Conservation (phyloP, 2,113 vertebrate genomes). For the Abramis brama region DNA sequence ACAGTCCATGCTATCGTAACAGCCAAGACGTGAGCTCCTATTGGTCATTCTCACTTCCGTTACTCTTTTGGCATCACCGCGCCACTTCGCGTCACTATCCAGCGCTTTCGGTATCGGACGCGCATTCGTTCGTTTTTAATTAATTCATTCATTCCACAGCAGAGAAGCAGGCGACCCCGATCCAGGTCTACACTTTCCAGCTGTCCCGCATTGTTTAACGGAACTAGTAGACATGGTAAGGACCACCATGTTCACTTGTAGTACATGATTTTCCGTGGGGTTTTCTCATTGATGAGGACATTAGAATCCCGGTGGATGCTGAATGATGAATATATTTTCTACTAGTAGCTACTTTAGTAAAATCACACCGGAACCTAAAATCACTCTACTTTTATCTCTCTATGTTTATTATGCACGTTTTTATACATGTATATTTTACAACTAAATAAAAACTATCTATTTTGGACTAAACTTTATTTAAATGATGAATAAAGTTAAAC, state of each 20-base stretch:
- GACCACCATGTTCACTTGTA: not conserved
- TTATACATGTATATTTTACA: not conserved
- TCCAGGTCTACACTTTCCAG: not conserved
- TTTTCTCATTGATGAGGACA: not conserved
- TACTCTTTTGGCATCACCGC: slow-evolving; percentile 20
- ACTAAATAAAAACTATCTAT: not conserved
- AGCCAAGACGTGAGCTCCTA: slow-evolving; percentile 5
- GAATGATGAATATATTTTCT: not conserved
- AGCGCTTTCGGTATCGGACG: not conserved
- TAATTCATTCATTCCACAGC: slow-evolving; percentile 1
- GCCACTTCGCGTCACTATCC: slow-evolving; percentile 33
- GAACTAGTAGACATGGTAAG: slow-evolving; percentile 26
- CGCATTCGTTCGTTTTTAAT: not conserved
- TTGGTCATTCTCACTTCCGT: slow-evolving; percentile 35
- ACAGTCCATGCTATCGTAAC: slow-evolving; percentile 22
- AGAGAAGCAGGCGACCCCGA: not conserved
- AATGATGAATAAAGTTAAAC: not conserved
- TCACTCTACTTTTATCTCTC: not conserved
- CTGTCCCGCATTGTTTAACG: not conserved
- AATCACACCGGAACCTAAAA: not conserved
- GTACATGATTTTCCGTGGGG: not conserved
- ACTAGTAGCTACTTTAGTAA: not conserved
- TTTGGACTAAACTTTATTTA: not conserved
- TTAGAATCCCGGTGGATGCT: not conserved
- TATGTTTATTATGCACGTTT: not conserved